These are phyloP conservation scores for Cerastis leucographa DNA, from an alignment of 2,888 invertebrate species.

Conservation along the genomic window DNA sequence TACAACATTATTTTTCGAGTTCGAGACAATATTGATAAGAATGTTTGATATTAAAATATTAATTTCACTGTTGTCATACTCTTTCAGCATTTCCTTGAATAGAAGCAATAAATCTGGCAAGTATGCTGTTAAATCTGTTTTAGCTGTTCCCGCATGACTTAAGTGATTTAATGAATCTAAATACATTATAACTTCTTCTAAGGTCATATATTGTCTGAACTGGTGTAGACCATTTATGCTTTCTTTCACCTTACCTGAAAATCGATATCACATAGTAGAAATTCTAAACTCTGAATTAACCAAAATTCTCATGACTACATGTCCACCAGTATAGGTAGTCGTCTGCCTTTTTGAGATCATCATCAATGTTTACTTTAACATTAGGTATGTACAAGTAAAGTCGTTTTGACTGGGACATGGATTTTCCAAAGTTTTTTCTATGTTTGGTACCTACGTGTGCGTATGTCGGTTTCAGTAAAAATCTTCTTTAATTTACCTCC, in stretches of 20 bases:
- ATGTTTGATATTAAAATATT: conserved; percentile 82
- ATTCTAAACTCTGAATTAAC: conserved; percentile 37
- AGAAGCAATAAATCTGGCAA: conserved; percentile 76
- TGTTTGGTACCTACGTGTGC: conserved; percentile 46
- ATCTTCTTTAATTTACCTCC: conserved; percentile 79
- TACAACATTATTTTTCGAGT: conserved; percentile 70
- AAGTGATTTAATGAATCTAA: conserved; percentile 79
- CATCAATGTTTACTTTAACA: conserved; percentile 30
- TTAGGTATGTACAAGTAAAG: conserved; percentile 12
- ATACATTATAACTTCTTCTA: conserved; percentile 79
- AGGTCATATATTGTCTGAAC: conserved; percentile 80
- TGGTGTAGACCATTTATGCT: conserved; percentile 75
- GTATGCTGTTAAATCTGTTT: conserved; percentile 72
- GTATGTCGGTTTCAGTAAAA: conserved; percentile 63
- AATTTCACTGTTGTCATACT: conserved; percentile 83
- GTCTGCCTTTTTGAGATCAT: conserved; percentile 65
- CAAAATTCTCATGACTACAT: conserved; percentile 54
- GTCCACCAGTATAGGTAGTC: conserved; percentile 70
- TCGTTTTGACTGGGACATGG: conserved; percentile 47
- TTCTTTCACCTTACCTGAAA: conserved; percentile 80
- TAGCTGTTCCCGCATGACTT: conserved; percentile 73
- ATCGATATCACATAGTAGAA: conserved; percentile 49
- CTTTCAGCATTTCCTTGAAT: conserved; percentile 79
- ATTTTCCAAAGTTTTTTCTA: conserved; percentile 56
- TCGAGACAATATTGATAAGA: conserved; percentile 79